Conservation (phyloP, 2,113 vertebrate genomes). For the Echinops telfairi region DNA sequence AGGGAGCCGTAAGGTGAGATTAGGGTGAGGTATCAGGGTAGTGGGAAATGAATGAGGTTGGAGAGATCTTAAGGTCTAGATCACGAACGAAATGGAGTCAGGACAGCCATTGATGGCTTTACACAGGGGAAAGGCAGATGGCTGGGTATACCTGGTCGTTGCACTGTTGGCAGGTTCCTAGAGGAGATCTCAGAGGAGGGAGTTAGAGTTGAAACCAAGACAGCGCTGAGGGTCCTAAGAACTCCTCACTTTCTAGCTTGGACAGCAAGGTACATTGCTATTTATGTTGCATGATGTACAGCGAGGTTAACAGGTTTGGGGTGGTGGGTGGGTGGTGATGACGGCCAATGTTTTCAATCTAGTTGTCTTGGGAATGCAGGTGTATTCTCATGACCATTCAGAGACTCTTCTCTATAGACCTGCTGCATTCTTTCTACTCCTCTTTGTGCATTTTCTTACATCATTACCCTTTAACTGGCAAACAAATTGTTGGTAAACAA, state of each 20-base stretch:
- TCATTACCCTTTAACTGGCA: conserved; percentile 7
- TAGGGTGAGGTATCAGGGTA: not conserved
- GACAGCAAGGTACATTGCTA: not conserved
- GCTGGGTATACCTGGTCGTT: fast-evolving
- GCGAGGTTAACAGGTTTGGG: not conserved
- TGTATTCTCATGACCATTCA: not conserved
- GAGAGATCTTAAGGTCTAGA: not conserved
- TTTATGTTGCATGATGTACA: not conserved
- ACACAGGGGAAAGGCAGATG: not conserved
- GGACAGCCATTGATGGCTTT: not conserved
- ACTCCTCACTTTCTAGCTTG: not conserved
- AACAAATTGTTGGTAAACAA: conserved; percentile 51
- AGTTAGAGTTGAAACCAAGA: not conserved
- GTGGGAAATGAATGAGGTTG: not conserved
- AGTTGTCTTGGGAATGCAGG: not conserved
- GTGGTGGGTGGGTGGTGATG: not conserved
- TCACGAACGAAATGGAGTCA: not conserved
- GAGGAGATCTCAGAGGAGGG: fast-evolving
- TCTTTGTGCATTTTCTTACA: conserved; percentile 37
- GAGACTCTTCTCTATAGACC: not conserved
- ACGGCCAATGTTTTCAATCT: not conserved
- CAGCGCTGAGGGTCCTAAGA: not conserved
- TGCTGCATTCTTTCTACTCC: not conserved
- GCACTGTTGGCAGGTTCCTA: not conserved
- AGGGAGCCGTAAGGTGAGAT: not conserved